phyloP scores from a whole-genome alignment of 2,797 vertebrate genomes.

The Acanthis flammea region DNA sequence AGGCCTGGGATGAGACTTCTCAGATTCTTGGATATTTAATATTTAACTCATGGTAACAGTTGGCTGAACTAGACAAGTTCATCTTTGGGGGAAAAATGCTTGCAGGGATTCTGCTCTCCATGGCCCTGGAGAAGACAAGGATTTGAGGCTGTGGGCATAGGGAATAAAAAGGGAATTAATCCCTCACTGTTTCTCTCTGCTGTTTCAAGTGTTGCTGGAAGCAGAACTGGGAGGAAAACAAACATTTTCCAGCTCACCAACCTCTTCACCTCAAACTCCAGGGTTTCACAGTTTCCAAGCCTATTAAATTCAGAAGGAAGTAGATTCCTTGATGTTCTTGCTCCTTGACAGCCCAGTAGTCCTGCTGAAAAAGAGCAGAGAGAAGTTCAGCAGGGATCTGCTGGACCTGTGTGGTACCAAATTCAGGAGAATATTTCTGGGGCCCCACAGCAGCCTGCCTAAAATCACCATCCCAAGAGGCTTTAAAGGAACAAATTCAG shows the following conservation, averaged over 20 bases:
- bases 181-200: neutral
- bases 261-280: neutral
- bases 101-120: neutral
- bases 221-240: neutral
- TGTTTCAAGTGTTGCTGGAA: neutral
- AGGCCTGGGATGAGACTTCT: neutral
- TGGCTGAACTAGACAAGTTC: neutral
- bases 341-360: neutral
- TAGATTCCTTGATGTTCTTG: neutral
- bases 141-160: neutral
- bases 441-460: neutral
- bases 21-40: neutral
- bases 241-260: neutral
- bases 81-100: neutral
- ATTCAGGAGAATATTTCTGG: neutral
- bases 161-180: neutral
- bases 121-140: neutral
- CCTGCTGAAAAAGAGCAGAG: neutral
- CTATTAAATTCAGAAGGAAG: neutral
- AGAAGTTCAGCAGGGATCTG: neutral
- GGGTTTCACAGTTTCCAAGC: neutral
- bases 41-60: neutral
- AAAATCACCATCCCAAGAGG: neutral
- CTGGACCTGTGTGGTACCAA: neutral
- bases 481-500: neutral